Conservation (phyloP, 1,140 invertebrate genomes). For the Lycorma delicatula region DNA sequence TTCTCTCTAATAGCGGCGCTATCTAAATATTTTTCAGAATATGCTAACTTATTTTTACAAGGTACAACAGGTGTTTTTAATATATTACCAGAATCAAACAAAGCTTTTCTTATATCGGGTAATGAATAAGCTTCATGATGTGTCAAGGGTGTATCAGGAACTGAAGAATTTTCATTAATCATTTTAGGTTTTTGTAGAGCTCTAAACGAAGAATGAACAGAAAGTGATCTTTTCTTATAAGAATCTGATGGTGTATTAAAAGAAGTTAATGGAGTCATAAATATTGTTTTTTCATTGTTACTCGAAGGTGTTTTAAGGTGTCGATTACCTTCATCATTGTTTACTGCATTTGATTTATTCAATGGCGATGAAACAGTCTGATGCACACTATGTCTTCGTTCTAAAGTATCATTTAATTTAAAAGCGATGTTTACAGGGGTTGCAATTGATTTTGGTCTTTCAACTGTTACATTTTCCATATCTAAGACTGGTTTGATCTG, state of each 20-base stretch:
- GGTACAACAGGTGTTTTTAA: slow-evolving; percentile 43
- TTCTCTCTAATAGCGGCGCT: slow-evolving; percentile 46
- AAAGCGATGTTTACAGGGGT: too few species aligned
- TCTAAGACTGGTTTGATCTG: too few species aligned
- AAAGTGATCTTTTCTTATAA: slow-evolving; percentile 20
- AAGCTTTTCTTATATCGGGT: slow-evolving; percentile 32
- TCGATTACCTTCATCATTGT: neutral
- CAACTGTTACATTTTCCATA: neutral
- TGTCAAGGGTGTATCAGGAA: slow-evolving; percentile 7
- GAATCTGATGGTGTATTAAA: slow-evolving; percentile 18
- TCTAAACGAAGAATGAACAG: slow-evolving; percentile 23
- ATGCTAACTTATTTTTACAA: too few species aligned
- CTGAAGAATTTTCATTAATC: slow-evolving; percentile 8
- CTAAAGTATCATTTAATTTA: neutral
- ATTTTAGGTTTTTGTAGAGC: slow-evolving; percentile 8
- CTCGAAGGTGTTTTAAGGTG: neutral
- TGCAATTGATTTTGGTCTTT: neutral
- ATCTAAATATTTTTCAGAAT: slow-evolving; percentile 35
- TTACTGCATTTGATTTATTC: neutral
- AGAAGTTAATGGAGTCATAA: slow-evolving; percentile 24
- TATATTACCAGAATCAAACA: slow-evolving; percentile 30
- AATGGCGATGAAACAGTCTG: neutral
- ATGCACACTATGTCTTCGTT: neutral
- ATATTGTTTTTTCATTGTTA: slow-evolving; percentile 7
- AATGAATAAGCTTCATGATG: slow-evolving; percentile 33